Conservation (phyloP, 2,113 vertebrate genomes). For the Cephalopterus ornatus region DNA sequence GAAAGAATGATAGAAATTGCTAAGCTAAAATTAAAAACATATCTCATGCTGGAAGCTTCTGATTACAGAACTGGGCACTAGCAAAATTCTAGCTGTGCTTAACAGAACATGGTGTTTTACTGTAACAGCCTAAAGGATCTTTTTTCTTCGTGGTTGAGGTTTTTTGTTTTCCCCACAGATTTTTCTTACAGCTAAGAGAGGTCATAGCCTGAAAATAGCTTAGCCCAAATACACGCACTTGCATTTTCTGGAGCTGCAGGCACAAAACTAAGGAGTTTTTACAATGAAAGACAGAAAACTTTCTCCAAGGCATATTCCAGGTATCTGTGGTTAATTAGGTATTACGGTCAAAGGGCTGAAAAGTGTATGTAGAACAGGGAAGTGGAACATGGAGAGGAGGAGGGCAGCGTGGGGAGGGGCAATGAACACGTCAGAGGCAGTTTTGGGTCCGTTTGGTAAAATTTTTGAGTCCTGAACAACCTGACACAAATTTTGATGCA, state of each 20-base stretch:
- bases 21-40: background rate
- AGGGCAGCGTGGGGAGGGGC: fast-evolving
- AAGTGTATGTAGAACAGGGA: background rate
- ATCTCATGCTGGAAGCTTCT: background rate
- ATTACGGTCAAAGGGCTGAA: background rate
- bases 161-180: fast-evolving
- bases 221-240: background rate
- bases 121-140: background rate
- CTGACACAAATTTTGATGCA: background rate
- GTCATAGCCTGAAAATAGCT: background rate
- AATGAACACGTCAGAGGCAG: background rate
- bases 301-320: background rate
- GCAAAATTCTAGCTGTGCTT: background rate
- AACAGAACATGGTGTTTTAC: background rate
- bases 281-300: background rate
- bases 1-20: background rate
- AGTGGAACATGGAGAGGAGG: background rate
- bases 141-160: background rate
- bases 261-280: background rate
- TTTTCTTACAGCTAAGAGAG: background rate
- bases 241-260: background rate
- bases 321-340: background rate
- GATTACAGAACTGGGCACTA: background rate
- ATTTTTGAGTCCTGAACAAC: background rate
- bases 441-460: background rate